Conservation (phyloP, 2,797 vertebrate genomes). For the Pseudotriccus pelzelni region DNA sequence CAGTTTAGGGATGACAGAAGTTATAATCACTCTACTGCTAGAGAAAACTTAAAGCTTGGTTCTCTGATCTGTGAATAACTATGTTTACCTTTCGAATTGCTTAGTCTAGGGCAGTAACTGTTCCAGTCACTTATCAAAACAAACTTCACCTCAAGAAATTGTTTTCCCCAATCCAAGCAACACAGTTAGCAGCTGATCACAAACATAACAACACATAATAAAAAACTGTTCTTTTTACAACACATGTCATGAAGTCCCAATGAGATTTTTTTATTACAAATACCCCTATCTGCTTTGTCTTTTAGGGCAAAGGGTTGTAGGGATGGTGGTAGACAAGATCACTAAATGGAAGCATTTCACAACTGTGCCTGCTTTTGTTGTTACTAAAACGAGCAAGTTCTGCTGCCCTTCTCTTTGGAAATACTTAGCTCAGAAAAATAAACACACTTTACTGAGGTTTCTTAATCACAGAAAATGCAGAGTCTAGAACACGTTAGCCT, state of each 20-base stretch:
- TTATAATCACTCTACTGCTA: not conserved
- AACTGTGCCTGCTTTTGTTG: not conserved
- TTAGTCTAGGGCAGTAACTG: not conserved
- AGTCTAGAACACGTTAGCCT: not conserved
- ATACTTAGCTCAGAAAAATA: not conserved
- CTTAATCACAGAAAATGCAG: not conserved
- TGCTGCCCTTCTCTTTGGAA: not conserved
- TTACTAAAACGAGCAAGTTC: not conserved
- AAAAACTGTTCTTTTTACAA: not conserved
- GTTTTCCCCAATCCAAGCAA: not conserved
- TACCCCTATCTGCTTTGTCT: not conserved
- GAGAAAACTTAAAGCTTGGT: not conserved
- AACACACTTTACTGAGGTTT: not conserved
- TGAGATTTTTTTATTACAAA: not conserved
- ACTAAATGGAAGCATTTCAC: not conserved
- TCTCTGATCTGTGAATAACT: not conserved
- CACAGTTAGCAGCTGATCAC: not conserved
- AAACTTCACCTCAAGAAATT: not conserved
- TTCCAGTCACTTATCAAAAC: not conserved
- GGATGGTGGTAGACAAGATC: not conserved
- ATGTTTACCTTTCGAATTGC: not conserved
- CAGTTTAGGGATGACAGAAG: not conserved
- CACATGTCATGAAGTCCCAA: not conserved
- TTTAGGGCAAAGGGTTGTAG: accelerated
- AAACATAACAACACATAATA: accelerated